Evolutionary conservation across 1,140 invertebrate species (phyloP).

Genomic region (Gryllus bimaculatus): DNA sequence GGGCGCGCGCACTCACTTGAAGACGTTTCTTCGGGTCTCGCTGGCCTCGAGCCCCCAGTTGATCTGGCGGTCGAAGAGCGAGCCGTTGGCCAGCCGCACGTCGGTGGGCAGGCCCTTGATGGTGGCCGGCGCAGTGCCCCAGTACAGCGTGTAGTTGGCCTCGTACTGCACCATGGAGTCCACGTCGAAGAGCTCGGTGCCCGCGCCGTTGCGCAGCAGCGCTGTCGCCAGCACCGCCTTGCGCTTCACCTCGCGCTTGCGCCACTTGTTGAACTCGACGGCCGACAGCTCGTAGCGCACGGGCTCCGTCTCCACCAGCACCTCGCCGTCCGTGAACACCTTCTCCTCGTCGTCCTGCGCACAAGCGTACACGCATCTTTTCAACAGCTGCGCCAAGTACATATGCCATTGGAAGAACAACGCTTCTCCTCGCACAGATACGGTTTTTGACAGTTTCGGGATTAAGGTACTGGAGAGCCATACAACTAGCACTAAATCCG

Average conservation of each 20-base stretch:
- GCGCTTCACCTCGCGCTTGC: conserved; percentile 42
- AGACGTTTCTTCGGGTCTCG: conserved; percentile 45
- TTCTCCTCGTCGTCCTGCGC: conserved; percentile 14
- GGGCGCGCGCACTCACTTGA: conserved; percentile 26
- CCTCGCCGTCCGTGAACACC: conserved; percentile 43
- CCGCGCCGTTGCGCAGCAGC: conserved; percentile 49
- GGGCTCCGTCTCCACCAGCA: conserved; percentile 68
- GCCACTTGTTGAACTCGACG: conserved; percentile 49
- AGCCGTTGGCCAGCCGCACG: conserved; percentile 49
- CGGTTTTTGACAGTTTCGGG: too few species aligned
- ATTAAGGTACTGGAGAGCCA: too few species aligned
- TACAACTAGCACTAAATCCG: too few species aligned
- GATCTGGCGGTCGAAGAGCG: conserved; percentile 41
- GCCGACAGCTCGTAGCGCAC: conserved; percentile 57
- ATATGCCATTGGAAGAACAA: too few species aligned
- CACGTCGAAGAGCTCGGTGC: conserved; percentile 36
- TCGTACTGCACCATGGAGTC: conserved; percentile 60
- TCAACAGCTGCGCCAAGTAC: too few species aligned
- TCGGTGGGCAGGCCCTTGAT: conserved; percentile 61
- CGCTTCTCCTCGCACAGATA: too few species aligned
- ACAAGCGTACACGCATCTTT: too few species aligned
- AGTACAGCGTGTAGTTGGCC: conserved; percentile 56
- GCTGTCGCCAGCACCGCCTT: conserved; percentile 45
- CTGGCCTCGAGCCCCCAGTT: conserved; percentile 55
- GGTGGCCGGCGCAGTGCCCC: conserved; percentile 67